Percentiles rank a stretch among this genome's conserved stretches.
These are phyloP conservation scores for Corvus cornix DNA, from an alignment of 2,113 vertebrate genomes.

Conservation along the genomic window DNA sequence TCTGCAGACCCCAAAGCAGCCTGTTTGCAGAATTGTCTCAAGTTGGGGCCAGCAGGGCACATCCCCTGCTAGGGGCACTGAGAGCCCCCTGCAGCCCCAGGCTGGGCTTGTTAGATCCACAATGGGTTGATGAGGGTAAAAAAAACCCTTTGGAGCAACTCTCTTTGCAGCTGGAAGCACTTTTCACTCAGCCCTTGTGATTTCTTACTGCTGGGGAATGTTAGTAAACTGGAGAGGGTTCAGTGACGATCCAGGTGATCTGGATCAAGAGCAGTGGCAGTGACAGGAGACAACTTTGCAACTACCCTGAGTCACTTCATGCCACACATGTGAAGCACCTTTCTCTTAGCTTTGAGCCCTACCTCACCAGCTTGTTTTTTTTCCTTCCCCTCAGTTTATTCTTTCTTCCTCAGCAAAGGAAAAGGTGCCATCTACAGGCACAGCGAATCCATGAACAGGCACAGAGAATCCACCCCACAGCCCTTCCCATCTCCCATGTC, in stretches of 20 bases:
- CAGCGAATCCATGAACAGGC: constrained; percentile 16
- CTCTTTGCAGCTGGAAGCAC: background rate
- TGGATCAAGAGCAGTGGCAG: no score
- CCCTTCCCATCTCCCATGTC: background rate
- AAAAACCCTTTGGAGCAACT: background rate
- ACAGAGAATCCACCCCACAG: background rate
- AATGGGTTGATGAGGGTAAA: background rate
- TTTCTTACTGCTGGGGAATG: background rate
- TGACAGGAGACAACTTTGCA: background rate
- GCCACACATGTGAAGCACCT: background rate
- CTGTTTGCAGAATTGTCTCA: background rate
- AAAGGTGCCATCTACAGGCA: constrained; percentile 65
- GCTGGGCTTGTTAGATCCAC: background rate
- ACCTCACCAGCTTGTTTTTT: background rate
- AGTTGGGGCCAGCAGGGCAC: accelerated
- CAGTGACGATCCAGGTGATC: background rate
- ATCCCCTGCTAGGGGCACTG: background rate
- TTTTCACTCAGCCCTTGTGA: background rate
- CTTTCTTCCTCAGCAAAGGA: background rate
- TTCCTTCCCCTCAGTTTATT: accelerated
- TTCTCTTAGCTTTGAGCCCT: background rate
- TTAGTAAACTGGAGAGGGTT: background rate
- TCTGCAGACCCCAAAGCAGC: background rate
- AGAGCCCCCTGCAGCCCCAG: background rate
- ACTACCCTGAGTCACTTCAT: accelerated